Percentiles rank a stretch among this genome's conserved stretches.
Evolutionary conservation across 37 sponge, comb jelly and placozoan species (phyloP).

Genomic region (Oscarella lobularis): DNA sequence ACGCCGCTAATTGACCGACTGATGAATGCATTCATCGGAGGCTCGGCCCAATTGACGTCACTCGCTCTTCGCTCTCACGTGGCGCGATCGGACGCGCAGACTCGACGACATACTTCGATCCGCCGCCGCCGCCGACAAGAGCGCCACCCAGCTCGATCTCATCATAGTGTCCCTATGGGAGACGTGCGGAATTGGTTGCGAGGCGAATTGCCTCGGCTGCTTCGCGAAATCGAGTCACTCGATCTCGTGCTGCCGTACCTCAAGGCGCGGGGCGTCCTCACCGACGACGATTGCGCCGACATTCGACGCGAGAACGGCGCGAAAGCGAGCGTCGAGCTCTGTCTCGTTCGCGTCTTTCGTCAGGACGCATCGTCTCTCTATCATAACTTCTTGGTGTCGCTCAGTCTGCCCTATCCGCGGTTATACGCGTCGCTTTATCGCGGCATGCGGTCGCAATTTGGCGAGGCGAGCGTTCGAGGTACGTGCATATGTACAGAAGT

Average conservation of each 20-base stretch:
- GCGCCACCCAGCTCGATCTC: too few species aligned
- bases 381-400: neutral
- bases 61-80: too few species aligned
- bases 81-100: too few species aligned
- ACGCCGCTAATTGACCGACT: too few species aligned
- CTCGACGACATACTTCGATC: too few species aligned
- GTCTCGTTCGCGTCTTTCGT: neutral
- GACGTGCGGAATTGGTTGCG: neutral
- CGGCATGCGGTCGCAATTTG: neutral
- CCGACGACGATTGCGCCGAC: neutral
- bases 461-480: neutral
- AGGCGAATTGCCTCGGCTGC: neutral
- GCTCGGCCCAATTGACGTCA: too few species aligned
- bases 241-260: neutral
- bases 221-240: neutral
- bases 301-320: neutral
- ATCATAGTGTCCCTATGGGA: too few species aligned
- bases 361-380: neutral
- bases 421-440: neutral
- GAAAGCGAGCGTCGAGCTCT: neutral
- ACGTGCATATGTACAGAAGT: too few species aligned
- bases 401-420: constrained; percentile 1
- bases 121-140: too few species aligned
- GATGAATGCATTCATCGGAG: too few species aligned
- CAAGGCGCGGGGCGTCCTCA: neutral